Conservation (phyloP, 2,113 vertebrate species). For the Sinocyclocheilus maitianheensis region DNA sequence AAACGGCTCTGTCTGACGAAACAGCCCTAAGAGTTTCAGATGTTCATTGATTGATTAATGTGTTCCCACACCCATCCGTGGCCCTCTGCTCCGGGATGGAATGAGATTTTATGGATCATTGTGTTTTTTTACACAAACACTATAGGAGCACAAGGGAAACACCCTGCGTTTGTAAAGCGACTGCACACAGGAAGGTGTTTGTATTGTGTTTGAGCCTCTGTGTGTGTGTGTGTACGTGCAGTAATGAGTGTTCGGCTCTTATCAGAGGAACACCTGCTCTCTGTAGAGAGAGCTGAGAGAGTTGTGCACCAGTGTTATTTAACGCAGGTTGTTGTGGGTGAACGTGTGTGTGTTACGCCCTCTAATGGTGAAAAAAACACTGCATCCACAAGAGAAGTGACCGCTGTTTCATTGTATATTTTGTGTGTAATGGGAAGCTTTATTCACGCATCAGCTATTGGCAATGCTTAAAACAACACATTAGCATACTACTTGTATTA, state of each 20-base stretch:
- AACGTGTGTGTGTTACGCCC: neutral
- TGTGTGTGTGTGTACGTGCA: constrained; percentile 27
- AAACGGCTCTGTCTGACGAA: neutral
- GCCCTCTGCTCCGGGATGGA: neutral
- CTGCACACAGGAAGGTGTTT: neutral
- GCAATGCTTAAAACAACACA: neutral
- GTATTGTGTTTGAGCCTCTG: neutral
- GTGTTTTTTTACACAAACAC: constrained; percentile 14
- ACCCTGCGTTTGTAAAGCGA: neutral
- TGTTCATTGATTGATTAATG: neutral
- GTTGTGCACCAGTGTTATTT: neutral
- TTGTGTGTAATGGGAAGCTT: neutral
- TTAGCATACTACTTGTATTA: too few relatives aligned
- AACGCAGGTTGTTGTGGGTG: neutral
- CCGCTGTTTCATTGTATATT: neutral
- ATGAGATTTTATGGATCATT: constrained; percentile 12
- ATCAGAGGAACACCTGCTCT: constrained; percentile 31
- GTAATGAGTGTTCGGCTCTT: constrained; percentile 16
- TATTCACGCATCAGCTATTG: too few relatives aligned
- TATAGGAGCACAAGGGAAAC: constrained; percentile 19
- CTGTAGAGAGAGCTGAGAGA: too few relatives aligned
- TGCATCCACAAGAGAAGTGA: neutral
- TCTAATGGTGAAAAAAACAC: neutral
- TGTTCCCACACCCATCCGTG: neutral
- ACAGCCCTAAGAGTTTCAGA: neutral